A percentile compares a stretch with the other conserved stretches of the same genome.
These are phyloP conservation scores for Porites cylindrica DNA, from an alignment of 92 coral and sea anemone genomes.

Conservation along the genomic window DNA sequence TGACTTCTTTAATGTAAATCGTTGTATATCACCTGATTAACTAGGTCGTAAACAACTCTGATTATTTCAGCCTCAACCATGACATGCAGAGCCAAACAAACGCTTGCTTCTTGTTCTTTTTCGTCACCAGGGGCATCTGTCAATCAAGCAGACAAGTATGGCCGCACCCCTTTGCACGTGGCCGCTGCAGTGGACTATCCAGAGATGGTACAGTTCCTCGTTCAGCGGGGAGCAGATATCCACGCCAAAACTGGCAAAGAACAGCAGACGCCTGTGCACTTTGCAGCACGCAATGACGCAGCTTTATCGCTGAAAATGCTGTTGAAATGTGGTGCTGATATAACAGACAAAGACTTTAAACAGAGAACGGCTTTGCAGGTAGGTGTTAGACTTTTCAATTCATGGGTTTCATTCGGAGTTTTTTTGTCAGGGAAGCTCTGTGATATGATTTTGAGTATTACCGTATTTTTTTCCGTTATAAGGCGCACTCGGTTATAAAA, in stretches of 20 bases:
- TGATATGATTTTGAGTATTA: too few relatives aligned
- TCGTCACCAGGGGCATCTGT: slow-evolving; percentile 74
- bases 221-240: slow-evolving; percentile 87
- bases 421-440: too few relatives aligned
- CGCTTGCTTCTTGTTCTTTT: background rate
- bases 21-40: too few relatives aligned
- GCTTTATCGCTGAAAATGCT: slow-evolving; percentile 84
- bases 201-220: slow-evolving; percentile 92
- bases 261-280: slow-evolving; percentile 91
- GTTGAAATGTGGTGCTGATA: slow-evolving; percentile 87
- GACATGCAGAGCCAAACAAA: background rate
- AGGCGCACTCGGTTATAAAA: too few relatives aligned
- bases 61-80: too few relatives aligned
- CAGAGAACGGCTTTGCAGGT: slow-evolving; percentile 94
- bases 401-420: too few relatives aligned
- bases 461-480: too few relatives aligned
- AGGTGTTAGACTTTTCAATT: slow-evolving; percentile 7
- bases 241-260: slow-evolving; percentile 85
- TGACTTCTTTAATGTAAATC: too few relatives aligned
- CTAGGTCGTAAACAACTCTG: too few relatives aligned
- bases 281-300: slow-evolving; percentile 96
- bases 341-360: slow-evolving; percentile 86
- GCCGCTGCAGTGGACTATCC: slow-evolving; percentile 99
- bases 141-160: slow-evolving; percentile 89
- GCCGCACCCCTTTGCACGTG: slow-evolving; percentile 92